These are phyloP conservation scores for Riparia riparia DNA, from an alignment of 2,113 vertebrate genomes.

Conservation along the genomic window DNA sequence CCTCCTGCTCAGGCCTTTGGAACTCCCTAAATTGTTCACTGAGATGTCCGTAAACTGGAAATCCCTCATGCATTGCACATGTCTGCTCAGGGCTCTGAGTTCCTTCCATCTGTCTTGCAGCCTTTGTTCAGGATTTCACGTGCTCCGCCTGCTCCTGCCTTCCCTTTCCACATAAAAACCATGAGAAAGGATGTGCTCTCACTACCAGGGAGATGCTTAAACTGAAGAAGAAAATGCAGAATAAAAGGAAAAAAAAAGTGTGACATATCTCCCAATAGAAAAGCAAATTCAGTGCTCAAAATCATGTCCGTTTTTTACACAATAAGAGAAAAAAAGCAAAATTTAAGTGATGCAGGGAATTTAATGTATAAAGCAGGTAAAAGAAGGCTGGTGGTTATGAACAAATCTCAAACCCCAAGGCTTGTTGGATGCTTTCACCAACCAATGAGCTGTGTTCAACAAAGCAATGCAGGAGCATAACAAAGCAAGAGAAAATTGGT, in stretches of 20 bases:
- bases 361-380: background rate
- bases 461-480: background rate
- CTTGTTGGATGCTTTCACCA: background rate
- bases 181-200: background rate
- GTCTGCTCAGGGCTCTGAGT: background rate
- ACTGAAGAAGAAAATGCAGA: background rate
- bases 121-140: background rate
- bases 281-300: accelerated
- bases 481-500: background rate
- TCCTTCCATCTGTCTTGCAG: background rate
- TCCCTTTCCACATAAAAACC: background rate
- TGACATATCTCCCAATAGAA: background rate
- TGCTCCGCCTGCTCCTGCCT: background rate
- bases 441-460: background rate
- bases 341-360: background rate
- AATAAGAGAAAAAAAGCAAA: background rate
- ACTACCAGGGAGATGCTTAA: background rate
- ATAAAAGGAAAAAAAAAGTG: background rate
- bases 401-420: background rate
- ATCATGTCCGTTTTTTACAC: background rate
- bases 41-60: background rate
- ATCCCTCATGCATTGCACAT: background rate
- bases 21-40: background rate
- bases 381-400: background rate
- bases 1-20: background rate